Percentiles rank a stretch among this genome's conserved stretches.
Evolutionary conservation across 2,113 vertebrate genomes (phyloP).

Genomic region (Festucalex cinctus): DNA sequence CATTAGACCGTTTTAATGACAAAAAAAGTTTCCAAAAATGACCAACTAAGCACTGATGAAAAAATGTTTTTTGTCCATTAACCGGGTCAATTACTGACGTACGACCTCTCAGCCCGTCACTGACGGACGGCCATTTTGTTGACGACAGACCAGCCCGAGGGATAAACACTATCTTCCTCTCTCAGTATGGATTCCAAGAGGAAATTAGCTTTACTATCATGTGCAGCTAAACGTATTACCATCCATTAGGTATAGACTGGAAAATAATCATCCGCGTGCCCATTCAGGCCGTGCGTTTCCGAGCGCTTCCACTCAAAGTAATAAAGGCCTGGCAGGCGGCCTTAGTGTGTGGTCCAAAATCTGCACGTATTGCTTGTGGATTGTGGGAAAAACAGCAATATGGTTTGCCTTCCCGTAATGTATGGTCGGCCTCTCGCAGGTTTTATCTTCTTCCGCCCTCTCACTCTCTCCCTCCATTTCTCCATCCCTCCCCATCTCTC

Average conservation of each 20-base stretch:
- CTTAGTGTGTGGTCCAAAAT: conserved; percentile 32
- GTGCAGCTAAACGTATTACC: conserved; percentile 23
- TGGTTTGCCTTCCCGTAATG: conserved; percentile 59
- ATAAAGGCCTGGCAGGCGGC: conserved; percentile 26
- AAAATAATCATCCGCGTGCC: conserved; percentile 12
- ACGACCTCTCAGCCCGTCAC: too few species aligned
- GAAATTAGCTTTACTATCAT: conserved; percentile 6
- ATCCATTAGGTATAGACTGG: conserved; percentile 6
- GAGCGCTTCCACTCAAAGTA: conserved; percentile 18
- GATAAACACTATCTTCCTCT: conserved; percentile 41
- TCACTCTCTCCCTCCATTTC: conserved; percentile 24
- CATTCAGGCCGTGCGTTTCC: conserved; percentile 8
- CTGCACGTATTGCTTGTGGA: conserved; percentile 46
- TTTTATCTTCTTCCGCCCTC: conserved; percentile 56
- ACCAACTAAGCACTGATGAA: too few species aligned
- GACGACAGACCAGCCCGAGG: too few species aligned
- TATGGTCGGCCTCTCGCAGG: conserved; percentile 52
- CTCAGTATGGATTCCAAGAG: conserved; percentile 14
- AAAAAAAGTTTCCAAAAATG: too few species aligned
- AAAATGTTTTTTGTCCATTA: too few species aligned
- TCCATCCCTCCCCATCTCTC: conserved; percentile 13
- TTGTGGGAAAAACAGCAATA: conserved; percentile 60
- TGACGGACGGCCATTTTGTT: too few species aligned
- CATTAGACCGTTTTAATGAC: too few species aligned
- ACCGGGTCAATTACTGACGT: too few species aligned